Evolutionary conservation across 2,888 invertebrate species (phyloP).

Genomic region (Entomobrya multifasciata): DNA sequence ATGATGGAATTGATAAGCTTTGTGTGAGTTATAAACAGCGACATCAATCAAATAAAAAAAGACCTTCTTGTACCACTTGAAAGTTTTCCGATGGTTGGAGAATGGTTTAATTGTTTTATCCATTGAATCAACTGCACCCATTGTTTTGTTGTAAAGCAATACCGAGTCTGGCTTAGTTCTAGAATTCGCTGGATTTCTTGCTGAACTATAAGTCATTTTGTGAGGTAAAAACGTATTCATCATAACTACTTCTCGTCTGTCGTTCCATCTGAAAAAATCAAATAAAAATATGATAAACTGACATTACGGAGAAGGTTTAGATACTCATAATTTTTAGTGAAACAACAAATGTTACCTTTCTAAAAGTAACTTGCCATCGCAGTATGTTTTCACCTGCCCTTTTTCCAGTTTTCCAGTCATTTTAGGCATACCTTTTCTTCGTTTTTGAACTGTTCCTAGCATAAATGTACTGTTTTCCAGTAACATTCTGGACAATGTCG

Average conservation of each 20-base stretch:
- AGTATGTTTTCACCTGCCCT: too few relatives aligned
- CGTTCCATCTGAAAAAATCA: conserved; percentile 39
- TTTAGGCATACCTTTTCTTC: conserved; percentile 63
- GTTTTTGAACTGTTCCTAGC: conserved; percentile 64
- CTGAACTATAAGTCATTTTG: conserved; percentile 15
- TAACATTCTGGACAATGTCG: conserved; percentile 4
- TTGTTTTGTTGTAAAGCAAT: conserved; percentile 58
- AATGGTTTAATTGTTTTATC: conserved; percentile 50
- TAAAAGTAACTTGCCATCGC: too few relatives aligned
- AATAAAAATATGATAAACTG: too few relatives aligned
- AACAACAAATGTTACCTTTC: too few relatives aligned
- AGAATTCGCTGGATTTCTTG: conserved; percentile 41
- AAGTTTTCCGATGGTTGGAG: conserved; percentile 41
- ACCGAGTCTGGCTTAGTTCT: conserved; percentile 63
- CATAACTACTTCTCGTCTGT: conserved; percentile 65
- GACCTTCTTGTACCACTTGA: too few relatives aligned
- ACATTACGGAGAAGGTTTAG: too few relatives aligned
- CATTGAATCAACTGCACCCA: conserved; percentile 67
- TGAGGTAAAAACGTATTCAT: conserved; percentile 52
- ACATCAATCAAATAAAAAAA: too few relatives aligned
- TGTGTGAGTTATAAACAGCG: too few relatives aligned
- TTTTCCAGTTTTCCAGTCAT: conserved; percentile 18
- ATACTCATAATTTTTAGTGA: too few relatives aligned
- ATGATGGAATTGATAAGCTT: too few relatives aligned
- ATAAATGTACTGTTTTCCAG: conserved; percentile 19